These are phyloP conservation scores for Heliconius congener DNA, from an alignment of 1,140 invertebrate genomes.

Conservation along the genomic window DNA sequence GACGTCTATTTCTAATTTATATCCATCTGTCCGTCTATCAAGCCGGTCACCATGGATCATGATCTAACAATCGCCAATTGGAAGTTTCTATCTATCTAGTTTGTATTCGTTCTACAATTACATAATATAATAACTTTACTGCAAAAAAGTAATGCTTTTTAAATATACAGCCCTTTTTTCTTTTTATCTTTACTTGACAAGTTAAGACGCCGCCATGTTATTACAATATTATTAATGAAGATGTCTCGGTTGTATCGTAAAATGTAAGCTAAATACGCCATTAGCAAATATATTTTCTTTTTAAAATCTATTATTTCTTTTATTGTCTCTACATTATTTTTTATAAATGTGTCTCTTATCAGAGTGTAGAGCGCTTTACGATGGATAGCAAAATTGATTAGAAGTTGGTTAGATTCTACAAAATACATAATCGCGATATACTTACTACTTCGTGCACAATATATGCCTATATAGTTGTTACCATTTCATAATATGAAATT, in stretches of 20 bases:
- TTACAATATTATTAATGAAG: constrained; percentile 1
- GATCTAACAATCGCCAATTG: constrained; percentile 4
- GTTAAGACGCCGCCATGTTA: background rate
- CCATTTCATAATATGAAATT: no score
- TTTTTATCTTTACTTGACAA: background rate
- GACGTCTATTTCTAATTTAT: constrained; percentile 6
- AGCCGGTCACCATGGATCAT: constrained; percentile 3
- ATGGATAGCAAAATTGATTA: no score
- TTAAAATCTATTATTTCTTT: background rate
- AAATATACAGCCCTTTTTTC: no score
- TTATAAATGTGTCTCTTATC: no score
- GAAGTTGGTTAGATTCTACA: no score
- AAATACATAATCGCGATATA: no score
- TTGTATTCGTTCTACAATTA: constrained; percentile 6
- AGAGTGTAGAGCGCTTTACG: no score
- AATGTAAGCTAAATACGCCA: background rate
- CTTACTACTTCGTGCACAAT: no score
- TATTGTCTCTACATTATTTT: background rate
- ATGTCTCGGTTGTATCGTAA: background rate
- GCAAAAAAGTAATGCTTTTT: no score
- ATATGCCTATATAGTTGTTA: no score
- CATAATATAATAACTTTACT: background rate
- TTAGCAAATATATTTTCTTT: background rate
- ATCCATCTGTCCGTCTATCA: constrained; percentile 9
- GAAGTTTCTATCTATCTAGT: background rate